phyloP scores from a whole-genome alignment of 2,113 vertebrate genomes.

The Astur gentilis region DNA sequence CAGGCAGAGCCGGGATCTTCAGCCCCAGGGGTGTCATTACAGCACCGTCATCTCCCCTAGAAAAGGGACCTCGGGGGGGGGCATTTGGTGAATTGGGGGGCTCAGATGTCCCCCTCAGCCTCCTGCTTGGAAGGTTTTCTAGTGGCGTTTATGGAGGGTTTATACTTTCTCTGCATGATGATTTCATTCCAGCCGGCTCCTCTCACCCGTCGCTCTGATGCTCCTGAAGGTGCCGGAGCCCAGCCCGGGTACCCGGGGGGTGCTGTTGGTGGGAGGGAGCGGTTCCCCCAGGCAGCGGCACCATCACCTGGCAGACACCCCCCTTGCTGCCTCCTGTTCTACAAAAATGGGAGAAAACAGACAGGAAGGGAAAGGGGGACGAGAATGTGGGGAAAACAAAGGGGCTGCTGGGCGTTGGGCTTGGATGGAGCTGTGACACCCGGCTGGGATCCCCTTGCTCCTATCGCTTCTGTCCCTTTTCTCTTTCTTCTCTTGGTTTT shows the following conservation, averaged over 20 bases:
- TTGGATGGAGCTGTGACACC: not conserved
- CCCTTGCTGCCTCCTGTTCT: not conserved
- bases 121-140: not conserved
- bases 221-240: not conserved
- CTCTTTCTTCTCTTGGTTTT: not conserved
- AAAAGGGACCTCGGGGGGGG: not conserved
- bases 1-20: not conserved
- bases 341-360: accelerated
- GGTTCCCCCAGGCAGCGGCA: accelerated
- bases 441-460: not conserved
- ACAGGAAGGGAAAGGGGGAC: not conserved
- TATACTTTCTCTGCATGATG: not conserved
- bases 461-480: not conserved
- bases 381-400: not conserved
- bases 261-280: not conserved
- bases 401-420: not conserved
- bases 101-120: accelerated
- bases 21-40: not conserved
- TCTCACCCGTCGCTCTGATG: not conserved
- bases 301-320: not conserved
- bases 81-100: not conserved
- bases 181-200: not conserved
- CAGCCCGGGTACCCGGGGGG: accelerated
- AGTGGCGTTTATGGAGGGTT: not conserved
- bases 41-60: not conserved